Percentiles rank a stretch among this genome's conserved stretches.
Conservation (phyloP, 2,888 invertebrate genomes). For the Caradrina kadenii region DNA sequence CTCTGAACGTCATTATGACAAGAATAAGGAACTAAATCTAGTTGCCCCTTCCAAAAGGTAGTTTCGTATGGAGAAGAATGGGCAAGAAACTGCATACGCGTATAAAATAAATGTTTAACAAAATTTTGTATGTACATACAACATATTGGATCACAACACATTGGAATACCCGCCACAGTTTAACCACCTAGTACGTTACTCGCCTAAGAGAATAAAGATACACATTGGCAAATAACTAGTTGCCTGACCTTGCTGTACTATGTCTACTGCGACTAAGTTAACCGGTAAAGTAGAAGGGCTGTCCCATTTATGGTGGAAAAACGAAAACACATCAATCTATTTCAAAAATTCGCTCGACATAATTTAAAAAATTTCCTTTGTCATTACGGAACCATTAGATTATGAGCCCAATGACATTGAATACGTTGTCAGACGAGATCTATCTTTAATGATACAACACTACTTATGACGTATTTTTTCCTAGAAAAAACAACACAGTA, state of each 20-base stretch:
- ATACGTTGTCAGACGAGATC: slow-evolving; percentile 32
- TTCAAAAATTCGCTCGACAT: slow-evolving; percentile 3
- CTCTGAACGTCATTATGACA: no score
- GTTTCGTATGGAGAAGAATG: no score
- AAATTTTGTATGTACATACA: no score
- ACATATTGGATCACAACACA: background rate
- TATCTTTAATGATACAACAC: slow-evolving; percentile 27
- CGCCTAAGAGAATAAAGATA: slow-evolving; percentile 13
- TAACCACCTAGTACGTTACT: background rate
- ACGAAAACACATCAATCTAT: slow-evolving; percentile 20
- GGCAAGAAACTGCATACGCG: no score
- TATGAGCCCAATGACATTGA: slow-evolving; percentile 60
- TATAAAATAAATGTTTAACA: no score
- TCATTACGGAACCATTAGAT: slow-evolving; percentile 21
- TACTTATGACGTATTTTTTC: slow-evolving; percentile 65
- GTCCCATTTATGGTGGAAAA: slow-evolving; percentile 1
- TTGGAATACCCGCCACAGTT: background rate
- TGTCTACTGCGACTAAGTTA: slow-evolving; percentile 15
- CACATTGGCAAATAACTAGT: slow-evolving; percentile 22
- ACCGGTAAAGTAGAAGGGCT: slow-evolving; percentile 32
- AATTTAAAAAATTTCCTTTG: background rate
- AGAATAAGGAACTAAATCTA: no score
- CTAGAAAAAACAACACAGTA: slow-evolving; percentile 71
- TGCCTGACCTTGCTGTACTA: slow-evolving; percentile 37
- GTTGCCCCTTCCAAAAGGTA: no score